A percentile compares a stretch with the other conserved stretches of the same genome.
Conservation (phyloP, 2,113 vertebrate genomes). For the Petrocephalus microphthalmus region DNA sequence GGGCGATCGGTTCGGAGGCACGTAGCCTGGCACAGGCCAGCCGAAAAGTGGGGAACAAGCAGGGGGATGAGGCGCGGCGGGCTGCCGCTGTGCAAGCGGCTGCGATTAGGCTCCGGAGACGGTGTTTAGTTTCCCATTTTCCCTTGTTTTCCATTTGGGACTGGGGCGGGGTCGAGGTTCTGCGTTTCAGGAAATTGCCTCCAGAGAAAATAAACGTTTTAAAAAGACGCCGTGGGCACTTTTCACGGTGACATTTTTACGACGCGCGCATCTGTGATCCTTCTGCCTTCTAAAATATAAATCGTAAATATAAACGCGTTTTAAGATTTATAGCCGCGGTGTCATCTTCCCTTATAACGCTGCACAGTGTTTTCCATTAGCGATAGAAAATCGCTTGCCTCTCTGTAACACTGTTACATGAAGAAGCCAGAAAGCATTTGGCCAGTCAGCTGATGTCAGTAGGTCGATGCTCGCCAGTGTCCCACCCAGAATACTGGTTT, state of each 20-base stretch:
- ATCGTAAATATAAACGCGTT: no score
- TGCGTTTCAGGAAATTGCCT: not conserved
- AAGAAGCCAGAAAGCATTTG: not conserved
- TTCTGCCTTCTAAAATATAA: not conserved
- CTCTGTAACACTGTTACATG: not conserved
- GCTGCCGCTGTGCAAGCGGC: not conserved
- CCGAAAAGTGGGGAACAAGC: not conserved
- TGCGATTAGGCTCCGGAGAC: not conserved
- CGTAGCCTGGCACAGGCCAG: not conserved
- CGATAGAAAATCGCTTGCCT: not conserved
- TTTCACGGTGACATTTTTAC: not conserved
- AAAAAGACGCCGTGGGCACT: not conserved
- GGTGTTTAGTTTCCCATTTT: not conserved
- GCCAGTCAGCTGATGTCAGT: not conserved
- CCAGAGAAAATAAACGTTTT: not conserved
- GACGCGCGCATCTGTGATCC: not conserved
- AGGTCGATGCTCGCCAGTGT: not conserved
- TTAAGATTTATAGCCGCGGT: not conserved
- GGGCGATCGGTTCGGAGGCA: not conserved
- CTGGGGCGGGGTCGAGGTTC: not conserved
- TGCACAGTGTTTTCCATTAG: not conserved
- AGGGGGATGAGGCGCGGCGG: not conserved
- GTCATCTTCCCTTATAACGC: not conserved
- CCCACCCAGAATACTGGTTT: not conserved
- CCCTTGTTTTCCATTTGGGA: not conserved